Conservation (phyloP, 2,113 vertebrate genomes). For the Eulacestoma nigropectus region DNA sequence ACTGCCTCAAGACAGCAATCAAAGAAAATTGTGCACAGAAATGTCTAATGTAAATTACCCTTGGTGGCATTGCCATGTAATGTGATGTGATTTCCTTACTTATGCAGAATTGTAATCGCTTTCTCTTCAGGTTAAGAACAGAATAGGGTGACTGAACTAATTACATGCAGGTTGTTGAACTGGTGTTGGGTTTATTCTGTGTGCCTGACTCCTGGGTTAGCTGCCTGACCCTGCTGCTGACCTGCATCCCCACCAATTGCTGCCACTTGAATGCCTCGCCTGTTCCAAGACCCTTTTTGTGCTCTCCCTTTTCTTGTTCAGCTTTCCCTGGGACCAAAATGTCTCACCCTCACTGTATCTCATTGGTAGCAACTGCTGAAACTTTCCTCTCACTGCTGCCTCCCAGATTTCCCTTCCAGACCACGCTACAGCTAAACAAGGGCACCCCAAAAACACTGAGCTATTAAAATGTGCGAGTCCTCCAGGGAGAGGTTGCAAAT, state of each 20-base stretch:
- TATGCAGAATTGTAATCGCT: constrained; percentile 38
- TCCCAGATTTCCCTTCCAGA: neutral
- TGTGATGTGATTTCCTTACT: constrained; percentile 58
- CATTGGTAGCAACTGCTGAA: neutral
- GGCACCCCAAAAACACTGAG: constrained; percentile 21
- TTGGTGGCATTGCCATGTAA: constrained; percentile 43
- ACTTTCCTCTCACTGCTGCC: neutral
- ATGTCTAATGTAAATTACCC: constrained; percentile 43
- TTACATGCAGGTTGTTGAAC: constrained; percentile 49
- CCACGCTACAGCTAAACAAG: neutral
- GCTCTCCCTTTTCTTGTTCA: neutral
- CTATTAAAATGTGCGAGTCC: neutral
- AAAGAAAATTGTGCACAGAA: constrained; percentile 50
- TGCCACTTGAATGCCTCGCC: neutral
- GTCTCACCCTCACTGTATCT: neutral
- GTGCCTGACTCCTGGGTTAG: neutral
- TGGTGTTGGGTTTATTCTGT: neutral
- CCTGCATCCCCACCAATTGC: neutral
- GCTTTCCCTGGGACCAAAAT: neutral
- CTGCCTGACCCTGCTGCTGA: neutral
- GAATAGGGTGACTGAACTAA: constrained; percentile 57
- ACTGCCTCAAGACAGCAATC: constrained; percentile 44
- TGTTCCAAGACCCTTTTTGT: neutral
- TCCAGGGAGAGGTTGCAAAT: neutral
- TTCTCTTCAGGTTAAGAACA: constrained; percentile 55